Evolutionary conservation across 2,888 invertebrate genomes (phyloP).

Genomic region (Cheilosia soror): DNA sequence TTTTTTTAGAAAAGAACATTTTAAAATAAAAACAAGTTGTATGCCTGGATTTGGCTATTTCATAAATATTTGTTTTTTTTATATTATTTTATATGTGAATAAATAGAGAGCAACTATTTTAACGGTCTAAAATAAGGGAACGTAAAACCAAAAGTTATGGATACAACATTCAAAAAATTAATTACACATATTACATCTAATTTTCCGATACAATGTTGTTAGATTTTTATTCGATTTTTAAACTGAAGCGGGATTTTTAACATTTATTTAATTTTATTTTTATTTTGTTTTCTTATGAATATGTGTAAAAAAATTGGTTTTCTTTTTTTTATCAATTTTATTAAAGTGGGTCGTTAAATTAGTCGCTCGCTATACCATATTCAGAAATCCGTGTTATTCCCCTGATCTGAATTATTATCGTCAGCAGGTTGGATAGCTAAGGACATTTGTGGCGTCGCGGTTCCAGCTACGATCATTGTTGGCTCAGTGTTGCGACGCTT

Average conservation of each 20-base stretch:
- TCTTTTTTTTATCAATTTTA: constrained; percentile 30
- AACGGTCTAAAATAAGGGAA: constrained; percentile 65
- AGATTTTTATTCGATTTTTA: constrained; percentile 36
- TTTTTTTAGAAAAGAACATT: constrained; percentile 47
- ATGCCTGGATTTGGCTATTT: constrained; percentile 48
- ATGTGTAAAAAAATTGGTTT: constrained; percentile 37
- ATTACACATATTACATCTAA: constrained; percentile 62
- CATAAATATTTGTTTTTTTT: constrained; percentile 25
- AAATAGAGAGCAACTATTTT: constrained; percentile 75
- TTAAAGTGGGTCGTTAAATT: constrained; percentile 85
- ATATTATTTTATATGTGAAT: constrained; percentile 41
- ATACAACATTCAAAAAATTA: constrained; percentile 44
- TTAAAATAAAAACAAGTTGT: constrained; percentile 27
- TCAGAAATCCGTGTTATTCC: constrained; percentile 87
- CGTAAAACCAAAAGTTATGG: constrained; percentile 11
- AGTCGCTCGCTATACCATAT: constrained; percentile 90
- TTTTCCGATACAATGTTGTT: constrained; percentile 35
- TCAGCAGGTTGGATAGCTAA: constrained; percentile 83
- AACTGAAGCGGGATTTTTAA: constrained; percentile 33
- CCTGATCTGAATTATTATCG: constrained; percentile 81
- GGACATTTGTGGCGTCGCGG: constrained; percentile 83
- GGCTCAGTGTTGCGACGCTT: constrained; percentile 97
- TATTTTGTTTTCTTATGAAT: constrained; percentile 3
- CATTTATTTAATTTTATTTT: constrained; percentile 4
- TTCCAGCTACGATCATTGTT: constrained; percentile 86